Evolutionary conservation across 1,140 invertebrate species (phyloP), one percentile per base, ranked within the genome.

Genomic region (Leptoteleia sp.): DNA sequence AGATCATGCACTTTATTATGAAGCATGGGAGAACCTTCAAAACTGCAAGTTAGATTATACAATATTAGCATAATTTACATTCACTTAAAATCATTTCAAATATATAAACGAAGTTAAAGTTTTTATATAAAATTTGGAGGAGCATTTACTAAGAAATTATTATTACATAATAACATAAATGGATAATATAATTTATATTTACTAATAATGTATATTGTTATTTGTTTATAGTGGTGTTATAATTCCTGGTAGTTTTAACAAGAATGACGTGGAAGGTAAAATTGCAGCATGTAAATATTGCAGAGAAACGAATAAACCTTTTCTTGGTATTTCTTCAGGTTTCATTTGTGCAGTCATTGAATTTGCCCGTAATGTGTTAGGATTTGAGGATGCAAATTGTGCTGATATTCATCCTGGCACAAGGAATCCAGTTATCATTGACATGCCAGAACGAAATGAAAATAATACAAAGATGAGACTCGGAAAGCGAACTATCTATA

Each of bases 371-470:
- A 98, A 98, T 90, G 94, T 96, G 1, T 86, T 99, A 0, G 90
- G 91, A 1, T 86, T 95, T 16, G 89, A 92, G 70, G 93, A 93
- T 82, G 98, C 98, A 0, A 94, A 98, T 84, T 95, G 94, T 4
- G 95, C 94, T 1, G 98, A 99, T 91, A 93, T 97, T 22, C 91
- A 95, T 81, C 91, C 92, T 0, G 86, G 94, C 1, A 94, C 95
- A 12, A 87, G 88, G 15, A 84, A 95, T 85, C 94, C 95, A 19
- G 89, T 99, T 16, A 95, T 99, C 0, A 97, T 99, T 67, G 97
- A 99, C 76, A 99, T 99, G 98, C 97, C 98, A 0, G 98, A 99
- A 91, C 97, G 99, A 87, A 96, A 97, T 88, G 92, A 92, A 2
- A 97, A 96, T 0, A 91, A 95, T 70, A 94, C 99, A 91, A 99